phyloP scores from a whole-genome alignment of 1,140 invertebrate species.

The Cydia strobilella region DNA sequence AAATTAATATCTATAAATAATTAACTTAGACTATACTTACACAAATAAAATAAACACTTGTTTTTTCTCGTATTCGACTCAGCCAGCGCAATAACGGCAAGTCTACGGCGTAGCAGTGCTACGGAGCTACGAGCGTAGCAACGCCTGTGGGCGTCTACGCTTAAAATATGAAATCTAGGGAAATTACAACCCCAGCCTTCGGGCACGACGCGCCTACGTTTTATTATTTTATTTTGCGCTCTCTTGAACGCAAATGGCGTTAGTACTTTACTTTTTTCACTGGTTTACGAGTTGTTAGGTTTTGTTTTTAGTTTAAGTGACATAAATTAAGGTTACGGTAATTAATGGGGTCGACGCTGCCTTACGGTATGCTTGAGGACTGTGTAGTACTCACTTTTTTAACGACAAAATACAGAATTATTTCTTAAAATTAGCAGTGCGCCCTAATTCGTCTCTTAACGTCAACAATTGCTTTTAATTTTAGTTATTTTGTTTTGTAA shows the following conservation, averaged over 20 bases:
- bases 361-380: neutral
- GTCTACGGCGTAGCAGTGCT: slow-evolving; percentile 56
- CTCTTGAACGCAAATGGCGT: slow-evolving; percentile 76
- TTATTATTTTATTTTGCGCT: slow-evolving; percentile 78
- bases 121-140: slow-evolving; percentile 56
- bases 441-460: too few species aligned
- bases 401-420: neutral
- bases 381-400: neutral
- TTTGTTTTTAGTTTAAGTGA: slow-evolving; percentile 63
- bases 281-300: slow-evolving; percentile 67
- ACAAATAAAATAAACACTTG: slow-evolving; percentile 9
- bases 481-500: too few species aligned
- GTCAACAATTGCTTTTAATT: too few species aligned
- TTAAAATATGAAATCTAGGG: slow-evolving; percentile 76
- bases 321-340: slow-evolving; percentile 31
- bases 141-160: slow-evolving; percentile 69
- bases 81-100: slow-evolving; percentile 29
- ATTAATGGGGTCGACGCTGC: neutral
- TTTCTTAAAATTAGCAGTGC: too few species aligned
- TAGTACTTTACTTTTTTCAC: slow-evolving; percentile 69
- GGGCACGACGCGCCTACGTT: slow-evolving; percentile 70
- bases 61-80: slow-evolving; percentile 13
- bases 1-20: too few species aligned
- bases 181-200: slow-evolving; percentile 67
- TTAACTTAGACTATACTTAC: too few species aligned